phyloP scores from a whole-genome alignment of 2,797 vertebrate species.

The Coccyzus lansbergi region DNA sequence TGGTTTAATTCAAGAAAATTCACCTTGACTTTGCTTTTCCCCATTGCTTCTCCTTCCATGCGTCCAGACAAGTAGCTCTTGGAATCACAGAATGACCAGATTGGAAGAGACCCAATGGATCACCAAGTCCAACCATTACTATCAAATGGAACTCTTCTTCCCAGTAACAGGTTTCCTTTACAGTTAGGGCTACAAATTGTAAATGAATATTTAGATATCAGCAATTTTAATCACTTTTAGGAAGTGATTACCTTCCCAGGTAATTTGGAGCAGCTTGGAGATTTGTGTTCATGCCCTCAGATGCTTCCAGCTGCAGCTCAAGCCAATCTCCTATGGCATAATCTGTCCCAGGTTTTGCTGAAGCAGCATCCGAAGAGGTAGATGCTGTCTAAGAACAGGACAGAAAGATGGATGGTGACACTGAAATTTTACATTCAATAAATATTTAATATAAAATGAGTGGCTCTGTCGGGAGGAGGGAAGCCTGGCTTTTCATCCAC shows the following conservation, averaged over 20 bases:
- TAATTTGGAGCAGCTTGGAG: not conserved
- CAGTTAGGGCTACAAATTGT: not conserved
- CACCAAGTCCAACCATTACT: too few relatives aligned
- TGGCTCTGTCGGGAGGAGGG: not conserved
- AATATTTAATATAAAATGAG: not conserved
- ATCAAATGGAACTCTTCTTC: too few relatives aligned
- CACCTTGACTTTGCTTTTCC: not conserved
- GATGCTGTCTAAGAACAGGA: slow-evolving; percentile 19
- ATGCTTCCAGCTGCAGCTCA: not conserved
- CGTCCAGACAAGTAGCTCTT: not conserved
- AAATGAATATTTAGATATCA: not conserved
- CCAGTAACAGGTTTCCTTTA: not conserved
- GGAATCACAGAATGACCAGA: too few relatives aligned
- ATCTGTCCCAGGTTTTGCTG: not conserved
- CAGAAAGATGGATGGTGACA: not conserved
- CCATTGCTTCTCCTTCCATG: not conserved
- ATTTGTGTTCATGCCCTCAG: not conserved
- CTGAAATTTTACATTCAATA: not conserved
- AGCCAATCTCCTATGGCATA: not conserved
- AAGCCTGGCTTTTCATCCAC: not conserved
- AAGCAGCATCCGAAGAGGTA: not conserved
- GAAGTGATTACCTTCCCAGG: not conserved
- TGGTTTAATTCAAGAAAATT: not conserved
- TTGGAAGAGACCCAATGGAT: too few relatives aligned
- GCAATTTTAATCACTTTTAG: not conserved